Conservation (phyloP, 1,140 invertebrate species). For the Hylaeus volcanicus region DNA sequence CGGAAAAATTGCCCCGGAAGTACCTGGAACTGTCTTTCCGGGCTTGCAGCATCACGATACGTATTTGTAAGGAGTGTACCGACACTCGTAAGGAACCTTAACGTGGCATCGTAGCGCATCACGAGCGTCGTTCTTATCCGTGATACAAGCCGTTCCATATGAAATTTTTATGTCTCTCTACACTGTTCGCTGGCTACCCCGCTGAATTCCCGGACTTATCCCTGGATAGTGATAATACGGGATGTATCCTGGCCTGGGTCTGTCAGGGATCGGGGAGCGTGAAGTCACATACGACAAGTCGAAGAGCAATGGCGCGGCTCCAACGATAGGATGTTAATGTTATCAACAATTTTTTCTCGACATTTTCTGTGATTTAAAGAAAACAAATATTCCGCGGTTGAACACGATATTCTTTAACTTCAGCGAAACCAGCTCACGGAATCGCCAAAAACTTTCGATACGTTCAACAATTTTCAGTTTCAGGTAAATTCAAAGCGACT, state of each 20-base stretch:
- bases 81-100: slow-evolving; percentile 3
- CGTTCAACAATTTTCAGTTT: slow-evolving; percentile 26
- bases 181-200: not conserved
- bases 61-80: slow-evolving; percentile 10
- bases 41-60: not conserved
- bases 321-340: too few species aligned
- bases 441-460: slow-evolving; percentile 6
- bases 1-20: not conserved
- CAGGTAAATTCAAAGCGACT: slow-evolving; percentile 26
- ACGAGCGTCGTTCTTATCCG: not conserved
- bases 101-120: not conserved
- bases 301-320: too few species aligned
- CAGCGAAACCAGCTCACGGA: not conserved
- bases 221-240: slow-evolving; percentile 2
- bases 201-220: slow-evolving; percentile 14
- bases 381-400: too few species aligned
- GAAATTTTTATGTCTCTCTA: slow-evolving; percentile 9
- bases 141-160: slow-evolving; percentile 10
- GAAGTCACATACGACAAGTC: too few species aligned
- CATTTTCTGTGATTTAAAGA: too few species aligned
- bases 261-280: too few species aligned
- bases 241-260: too few species aligned
- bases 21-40: not conserved
- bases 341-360: too few species aligned
- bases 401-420: not conserved